Percentiles rank a stretch among this genome's conserved stretches.
These are phyloP conservation scores for Phania funesta DNA, from an alignment of 2,888 invertebrate genomes.

Conservation along the genomic window DNA sequence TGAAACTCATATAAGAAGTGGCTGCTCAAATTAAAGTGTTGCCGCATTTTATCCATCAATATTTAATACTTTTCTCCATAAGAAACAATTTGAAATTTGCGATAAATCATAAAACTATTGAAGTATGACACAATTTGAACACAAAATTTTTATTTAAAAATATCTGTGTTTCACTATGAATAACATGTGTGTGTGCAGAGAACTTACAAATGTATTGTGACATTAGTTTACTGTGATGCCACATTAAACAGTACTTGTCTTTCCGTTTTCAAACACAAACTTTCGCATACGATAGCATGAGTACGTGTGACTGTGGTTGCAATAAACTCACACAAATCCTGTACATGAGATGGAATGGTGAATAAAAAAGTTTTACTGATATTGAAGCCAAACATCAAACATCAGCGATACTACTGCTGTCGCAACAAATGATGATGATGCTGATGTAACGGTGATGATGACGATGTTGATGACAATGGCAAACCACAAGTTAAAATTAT, in stretches of 20 bases:
- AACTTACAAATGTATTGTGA: slow-evolving; percentile 43
- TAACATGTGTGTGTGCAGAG: not conserved
- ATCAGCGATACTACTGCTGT: not conserved
- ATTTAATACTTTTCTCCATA: no score
- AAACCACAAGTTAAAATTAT: slow-evolving; percentile 62
- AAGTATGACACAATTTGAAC: slow-evolving; percentile 25
- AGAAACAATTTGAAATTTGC: no score
- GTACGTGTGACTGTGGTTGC: not conserved
- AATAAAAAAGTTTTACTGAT: not conserved
- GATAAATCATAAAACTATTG: slow-evolving; percentile 38
- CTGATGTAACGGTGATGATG: slow-evolving; percentile 2
- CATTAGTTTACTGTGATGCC: slow-evolving; percentile 53
- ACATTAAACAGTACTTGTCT: slow-evolving; percentile 27
- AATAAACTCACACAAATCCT: slow-evolving; percentile 1
- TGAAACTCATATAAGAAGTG: no score
- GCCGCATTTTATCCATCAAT: no score
- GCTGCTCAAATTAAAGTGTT: not conserved
- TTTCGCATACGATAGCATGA: not conserved
- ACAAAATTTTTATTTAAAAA: not conserved
- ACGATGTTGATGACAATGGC: slow-evolving; percentile 48
- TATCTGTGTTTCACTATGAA: not conserved
- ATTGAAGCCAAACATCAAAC: slow-evolving; percentile 26
- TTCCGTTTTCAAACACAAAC: slow-evolving; percentile 22
- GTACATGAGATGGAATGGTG: not conserved
- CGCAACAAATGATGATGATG: not conserved